Evolutionary conservation across 1,140 invertebrate species (phyloP), one percentile per base, ranked within the genome.

Genomic region (Drosophila ambigua): DNA sequence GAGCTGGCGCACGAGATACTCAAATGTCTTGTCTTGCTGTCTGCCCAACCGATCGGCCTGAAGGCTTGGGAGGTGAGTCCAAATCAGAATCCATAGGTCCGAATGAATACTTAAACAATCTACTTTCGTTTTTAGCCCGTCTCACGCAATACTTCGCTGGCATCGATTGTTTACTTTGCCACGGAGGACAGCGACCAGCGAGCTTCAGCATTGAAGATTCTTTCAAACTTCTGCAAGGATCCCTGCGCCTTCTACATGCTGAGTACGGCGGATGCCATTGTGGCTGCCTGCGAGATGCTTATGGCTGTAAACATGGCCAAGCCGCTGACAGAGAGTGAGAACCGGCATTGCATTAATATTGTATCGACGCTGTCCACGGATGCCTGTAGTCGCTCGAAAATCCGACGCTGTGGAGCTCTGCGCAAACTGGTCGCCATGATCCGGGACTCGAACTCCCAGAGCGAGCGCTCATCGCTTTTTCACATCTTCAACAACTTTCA

Each of bases 171-270:
- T 6, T 91, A 79, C 41, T 90, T 92, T 51, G 80, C 81, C 0
- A 77, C 84, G 24, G 89, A 91, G 26, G 79, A 91, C 11, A 79
- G 77, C 61, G 75, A 88, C 0, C 90, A 91, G n/a, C 76, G 91
- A 0, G 50, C 73, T 0, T 50, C 69, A 3, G 84, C 80, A 0
- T 59, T 92, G 0, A 92, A 90, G 52, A 92, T 92, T 39, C 50
- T 92, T 9, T 91, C 91, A 0, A 92, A 92, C 66, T 87, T 92
- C 5, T 81, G 90, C 52, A 91, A 89, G 55, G 90, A 90, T 82
- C 72, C 74, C 0, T 75, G 60, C 54, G 77, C 91, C 3, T 90
- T 84, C 44, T 87, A 80, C 44, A 82, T 90, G 68, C 69, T 92
- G 3, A 90, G 88, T 46, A 79, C 72, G 1, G 85, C 91, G 4